Evolutionary conservation across 2,113 vertebrate genomes (phyloP), one percentile per base, ranked within the genome.

Genomic region (Hippocampus barbouri): DNA sequence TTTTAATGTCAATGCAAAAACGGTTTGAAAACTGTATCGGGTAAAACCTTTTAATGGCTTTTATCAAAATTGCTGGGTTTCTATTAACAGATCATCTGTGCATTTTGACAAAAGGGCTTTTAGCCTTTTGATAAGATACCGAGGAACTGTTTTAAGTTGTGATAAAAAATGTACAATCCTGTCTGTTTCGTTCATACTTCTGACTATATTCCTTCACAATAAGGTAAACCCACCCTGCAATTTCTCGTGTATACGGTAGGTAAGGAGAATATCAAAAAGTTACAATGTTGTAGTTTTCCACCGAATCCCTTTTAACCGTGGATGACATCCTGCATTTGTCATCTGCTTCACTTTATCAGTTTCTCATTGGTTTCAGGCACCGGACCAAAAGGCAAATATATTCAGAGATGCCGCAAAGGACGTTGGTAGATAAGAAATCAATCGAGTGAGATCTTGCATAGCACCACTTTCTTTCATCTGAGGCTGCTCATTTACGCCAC

Each of bases 401-500:
- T 72, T 27, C 49, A 78, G 49, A 62, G 59, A 70, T 21, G 64
- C 53, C 43, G 25, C 38, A 43, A 66, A 60, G 51, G 40, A 69
- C 30, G 20, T 20, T 38, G 15, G 38, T 47, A 73, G 74, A 78
- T 76, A 60, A 80, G 70, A 68, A 65, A 62, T 15, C 47, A 64
- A 57, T 74, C 47, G 54, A 70, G 70, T 47, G 9, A 41, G 51
- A 79, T 74, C 57, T 68, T 20, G 2, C 63, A 75, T 57, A 60
- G 43, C 43, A 61, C 43, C 47, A 23, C 43, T 54, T 57, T 72
- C 64, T 83, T 84, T 78, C 23, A 69, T 79, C 78, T 72, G 18
- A 64, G 49, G n/a, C 49, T 47, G n/a, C 66, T 80, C 71, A 70
- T 79, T 54, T 47, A 70, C 74, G 74, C 66, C 34, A 49, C 70